Evolutionary conservation across 1,140 invertebrate species (phyloP).

Genomic region (Metaphire vulgaris): DNA sequence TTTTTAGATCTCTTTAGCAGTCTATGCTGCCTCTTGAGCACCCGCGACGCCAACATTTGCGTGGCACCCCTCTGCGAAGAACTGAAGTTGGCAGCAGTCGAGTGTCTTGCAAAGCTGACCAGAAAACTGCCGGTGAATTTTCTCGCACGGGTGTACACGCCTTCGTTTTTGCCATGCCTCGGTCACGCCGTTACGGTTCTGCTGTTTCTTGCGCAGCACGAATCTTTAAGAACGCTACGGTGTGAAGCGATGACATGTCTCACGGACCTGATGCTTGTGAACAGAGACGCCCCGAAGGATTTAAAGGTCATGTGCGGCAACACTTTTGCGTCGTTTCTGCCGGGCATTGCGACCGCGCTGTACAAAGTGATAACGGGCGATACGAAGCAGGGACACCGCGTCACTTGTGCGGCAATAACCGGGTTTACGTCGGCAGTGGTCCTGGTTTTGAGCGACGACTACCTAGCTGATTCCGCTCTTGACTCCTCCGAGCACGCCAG

Average conservation of each 20-base stretch:
- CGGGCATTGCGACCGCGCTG: constrained; percentile 41
- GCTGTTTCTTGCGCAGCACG: constrained; percentile 37
- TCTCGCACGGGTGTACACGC: constrained; percentile 34
- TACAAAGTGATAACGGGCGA: constrained; percentile 41
- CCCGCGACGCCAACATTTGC: neutral
- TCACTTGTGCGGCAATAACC: constrained; percentile 26
- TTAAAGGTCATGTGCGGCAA: constrained; percentile 35
- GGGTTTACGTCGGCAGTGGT: neutral
- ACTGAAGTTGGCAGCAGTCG: constrained; percentile 37
- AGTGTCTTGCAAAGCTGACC: constrained; percentile 33
- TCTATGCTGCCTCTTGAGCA: neutral
- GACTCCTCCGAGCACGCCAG: neutral
- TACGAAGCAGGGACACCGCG: constrained; percentile 41
- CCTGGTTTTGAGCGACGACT: neutral
- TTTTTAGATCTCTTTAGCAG: neutral
- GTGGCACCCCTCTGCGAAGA: constrained; percentile 34
- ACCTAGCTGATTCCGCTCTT: neutral
- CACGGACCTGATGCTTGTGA: constrained; percentile 34
- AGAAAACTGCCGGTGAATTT: constrained; percentile 35
- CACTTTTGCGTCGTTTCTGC: constrained; percentile 43
- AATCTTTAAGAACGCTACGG: constrained; percentile 35
- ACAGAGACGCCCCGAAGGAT: constrained; percentile 19
- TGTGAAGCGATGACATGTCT: constrained; percentile 37
- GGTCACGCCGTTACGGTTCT: constrained; percentile 40
- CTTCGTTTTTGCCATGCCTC: constrained; percentile 36